Evolutionary conservation across 2,888 invertebrate species (phyloP), one percentile per base, ranked within the genome.

Genomic region (Parnassius glacialis): DNA sequence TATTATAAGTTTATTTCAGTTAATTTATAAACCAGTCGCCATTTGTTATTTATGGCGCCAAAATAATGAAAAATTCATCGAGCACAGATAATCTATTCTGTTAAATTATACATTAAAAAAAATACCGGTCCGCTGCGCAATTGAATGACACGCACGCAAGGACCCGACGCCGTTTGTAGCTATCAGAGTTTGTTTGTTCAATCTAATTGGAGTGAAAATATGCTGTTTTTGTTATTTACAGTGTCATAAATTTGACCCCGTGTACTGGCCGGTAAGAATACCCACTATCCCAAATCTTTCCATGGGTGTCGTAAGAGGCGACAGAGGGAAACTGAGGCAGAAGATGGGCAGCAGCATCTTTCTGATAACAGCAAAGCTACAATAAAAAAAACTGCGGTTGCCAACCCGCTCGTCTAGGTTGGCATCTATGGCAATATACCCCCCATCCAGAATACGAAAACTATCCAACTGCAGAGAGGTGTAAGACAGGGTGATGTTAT

Each of bases 121-220:
- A 20, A 34, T 34, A 20, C 54, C 20, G 20, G 44, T 42, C 11
- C 41, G 34, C 12, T 12, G n/a, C 13, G 34, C 41, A 34, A 16
- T 43, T 43, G 20, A 54, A 10, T 54, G 54, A 16, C 52, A 52
- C 41, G 52, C 52, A 52, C 41, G 52, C 52, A 42, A 52, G 52
- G 52, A 52, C 13, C 2, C 9, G 53, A 12, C 3, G 44, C 34
- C 45, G 34, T 56, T 56, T 56, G 47, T 47, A 34, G 55, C 45
- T 44, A 20, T 55, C 44, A 12, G 2, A 5, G 55, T 56, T 12
- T 16, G 16, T 44, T 44, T n/a, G 54, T 44, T 20, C 9, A 3
- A 34, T 20, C 10, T 54, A 54, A 54, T 54, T 44, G 55, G 34
- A 16, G 47, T 47, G 55, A 56, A 57, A 57, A 57, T 48, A 10